phyloP scores from a whole-genome alignment of 2,797 vertebrate species.

The Sebastes trivittatus region DNA sequence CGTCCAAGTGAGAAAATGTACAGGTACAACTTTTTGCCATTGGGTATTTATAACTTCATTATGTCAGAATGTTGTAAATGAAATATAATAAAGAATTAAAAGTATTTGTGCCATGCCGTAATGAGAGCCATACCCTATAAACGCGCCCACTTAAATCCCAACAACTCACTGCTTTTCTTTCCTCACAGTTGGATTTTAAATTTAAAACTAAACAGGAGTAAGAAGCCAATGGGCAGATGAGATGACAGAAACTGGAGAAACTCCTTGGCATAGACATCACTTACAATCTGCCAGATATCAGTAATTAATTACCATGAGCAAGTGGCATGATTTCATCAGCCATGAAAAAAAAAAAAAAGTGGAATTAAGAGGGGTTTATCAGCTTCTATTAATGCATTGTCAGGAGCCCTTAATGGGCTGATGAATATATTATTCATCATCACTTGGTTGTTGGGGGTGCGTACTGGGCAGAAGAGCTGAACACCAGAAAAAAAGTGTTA shows the following conservation, averaged over 20 bases:
- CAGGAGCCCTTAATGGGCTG: conserved; percentile 72
- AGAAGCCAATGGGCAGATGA: conserved; percentile 52
- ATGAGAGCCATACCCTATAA: conserved; percentile 18
- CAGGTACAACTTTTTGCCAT: not conserved
- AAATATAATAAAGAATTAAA: conserved; percentile 14
- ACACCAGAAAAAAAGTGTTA: conserved; percentile 18
- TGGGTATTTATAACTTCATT: not conserved
- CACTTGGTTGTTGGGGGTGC: conserved; percentile 37
- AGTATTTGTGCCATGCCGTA: not conserved
- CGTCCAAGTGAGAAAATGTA: not conserved
- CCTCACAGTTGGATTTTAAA: conserved; percentile 29
- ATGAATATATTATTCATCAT: conserved; percentile 72
- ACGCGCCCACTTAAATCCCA: conserved; percentile 19
- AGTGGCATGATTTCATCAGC: conserved; percentile 75
- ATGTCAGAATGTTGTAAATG: conserved; percentile 7
- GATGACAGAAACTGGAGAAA: conserved; percentile 58
- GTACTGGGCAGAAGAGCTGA: conserved; percentile 25
- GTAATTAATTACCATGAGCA: conserved; percentile 78
- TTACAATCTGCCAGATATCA: conserved; percentile 75
- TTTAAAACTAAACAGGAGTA: conserved; percentile 28
- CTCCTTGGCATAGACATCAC: conserved; percentile 66
- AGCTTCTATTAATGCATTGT: conserved; percentile 76
- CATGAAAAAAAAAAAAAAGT: conserved; percentile 52
- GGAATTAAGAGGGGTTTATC: conserved; percentile 71
- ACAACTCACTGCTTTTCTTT: conserved; percentile 11